Evolutionary conservation across 2,113 vertebrate genomes (phyloP).

Genomic region (Gopherus flavomarginatus): DNA sequence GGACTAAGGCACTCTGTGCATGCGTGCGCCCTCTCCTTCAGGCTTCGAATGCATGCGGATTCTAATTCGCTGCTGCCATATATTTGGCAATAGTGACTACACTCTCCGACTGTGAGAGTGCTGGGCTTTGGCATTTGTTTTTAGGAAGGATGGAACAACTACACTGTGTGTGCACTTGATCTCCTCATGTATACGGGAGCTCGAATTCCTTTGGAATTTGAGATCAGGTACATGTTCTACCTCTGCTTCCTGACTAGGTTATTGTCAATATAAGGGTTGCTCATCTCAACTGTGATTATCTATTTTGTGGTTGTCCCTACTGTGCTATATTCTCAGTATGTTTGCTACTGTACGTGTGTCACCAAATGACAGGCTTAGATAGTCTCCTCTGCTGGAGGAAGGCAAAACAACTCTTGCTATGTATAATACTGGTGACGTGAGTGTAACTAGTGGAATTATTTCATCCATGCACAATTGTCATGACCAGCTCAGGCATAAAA

Average conservation of each 20-base stretch:
- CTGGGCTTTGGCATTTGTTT: not conserved
- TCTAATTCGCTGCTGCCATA: not conserved
- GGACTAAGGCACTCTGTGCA: not conserved
- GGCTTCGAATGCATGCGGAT: not conserved
- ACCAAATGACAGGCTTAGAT: not conserved
- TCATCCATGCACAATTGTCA: not conserved
- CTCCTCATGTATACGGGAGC: not conserved
- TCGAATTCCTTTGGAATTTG: not conserved
- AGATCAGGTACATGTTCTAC: not conserved
- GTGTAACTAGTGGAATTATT: not conserved
- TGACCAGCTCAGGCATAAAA: not conserved
- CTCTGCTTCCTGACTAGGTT: not conserved
- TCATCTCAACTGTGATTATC: not conserved
- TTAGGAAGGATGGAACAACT: not conserved
- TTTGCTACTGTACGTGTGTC: not conserved
- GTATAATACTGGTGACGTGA: not conserved
- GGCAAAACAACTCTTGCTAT: not conserved
- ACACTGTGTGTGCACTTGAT: not conserved
- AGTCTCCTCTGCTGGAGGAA: not conserved
- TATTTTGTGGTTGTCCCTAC: not conserved
- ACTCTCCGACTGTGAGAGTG: not conserved
- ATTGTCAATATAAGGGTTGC: not conserved
- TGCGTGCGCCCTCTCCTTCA: not conserved
- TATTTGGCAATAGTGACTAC: not conserved
- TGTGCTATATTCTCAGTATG: not conserved